These are phyloP conservation scores for Fistularia tabacaria DNA, from an alignment of 2,797 vertebrate genomes.

Conservation along the genomic window DNA sequence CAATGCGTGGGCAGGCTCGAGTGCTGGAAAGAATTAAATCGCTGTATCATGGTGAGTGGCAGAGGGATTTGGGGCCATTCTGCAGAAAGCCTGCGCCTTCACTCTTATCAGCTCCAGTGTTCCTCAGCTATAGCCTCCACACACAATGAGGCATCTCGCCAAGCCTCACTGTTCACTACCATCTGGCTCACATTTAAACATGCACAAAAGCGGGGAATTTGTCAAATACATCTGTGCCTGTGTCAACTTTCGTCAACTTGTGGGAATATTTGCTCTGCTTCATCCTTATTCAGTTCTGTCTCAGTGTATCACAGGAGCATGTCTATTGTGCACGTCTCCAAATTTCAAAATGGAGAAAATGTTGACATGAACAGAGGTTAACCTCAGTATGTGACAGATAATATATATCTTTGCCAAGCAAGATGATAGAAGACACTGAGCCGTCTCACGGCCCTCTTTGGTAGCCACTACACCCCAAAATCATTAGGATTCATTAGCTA, in stretches of 20 bases:
- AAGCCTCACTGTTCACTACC: slow-evolving; percentile 71
- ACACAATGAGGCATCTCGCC: slow-evolving; percentile 69
- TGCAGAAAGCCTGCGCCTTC: slow-evolving; percentile 56
- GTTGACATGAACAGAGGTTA: slow-evolving; percentile 63
- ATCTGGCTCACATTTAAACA: slow-evolving; percentile 80
- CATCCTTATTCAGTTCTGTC: slow-evolving; percentile 51
- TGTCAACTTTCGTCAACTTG: slow-evolving; percentile 77
- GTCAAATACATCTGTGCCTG: slow-evolving; percentile 79
- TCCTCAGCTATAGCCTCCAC: slow-evolving; percentile 67
- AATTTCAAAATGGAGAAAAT: slow-evolving; percentile 49
- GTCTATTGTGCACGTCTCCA: slow-evolving; percentile 50
- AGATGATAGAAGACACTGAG: slow-evolving; percentile 58
- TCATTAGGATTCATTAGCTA: slow-evolving; percentile 52
- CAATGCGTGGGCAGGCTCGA: slow-evolving; percentile 61
- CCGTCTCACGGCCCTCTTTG: slow-evolving; percentile 37
- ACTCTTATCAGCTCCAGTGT: slow-evolving; percentile 70
- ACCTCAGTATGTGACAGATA: slow-evolving; percentile 55
- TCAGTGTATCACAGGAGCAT: slow-evolving; percentile 34
- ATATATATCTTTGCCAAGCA: slow-evolving; percentile 50
- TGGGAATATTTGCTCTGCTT: slow-evolving; percentile 71
- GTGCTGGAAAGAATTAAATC: slow-evolving; percentile 76
- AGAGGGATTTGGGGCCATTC: slow-evolving; percentile 68
- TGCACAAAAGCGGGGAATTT: slow-evolving; percentile 77
- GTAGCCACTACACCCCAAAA: slow-evolving; percentile 40
- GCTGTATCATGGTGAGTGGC: slow-evolving; percentile 72